These are phyloP conservation scores for Sarcophilus harrisii DNA, from an alignment of 2,797 vertebrate genomes.

Conservation along the genomic window DNA sequence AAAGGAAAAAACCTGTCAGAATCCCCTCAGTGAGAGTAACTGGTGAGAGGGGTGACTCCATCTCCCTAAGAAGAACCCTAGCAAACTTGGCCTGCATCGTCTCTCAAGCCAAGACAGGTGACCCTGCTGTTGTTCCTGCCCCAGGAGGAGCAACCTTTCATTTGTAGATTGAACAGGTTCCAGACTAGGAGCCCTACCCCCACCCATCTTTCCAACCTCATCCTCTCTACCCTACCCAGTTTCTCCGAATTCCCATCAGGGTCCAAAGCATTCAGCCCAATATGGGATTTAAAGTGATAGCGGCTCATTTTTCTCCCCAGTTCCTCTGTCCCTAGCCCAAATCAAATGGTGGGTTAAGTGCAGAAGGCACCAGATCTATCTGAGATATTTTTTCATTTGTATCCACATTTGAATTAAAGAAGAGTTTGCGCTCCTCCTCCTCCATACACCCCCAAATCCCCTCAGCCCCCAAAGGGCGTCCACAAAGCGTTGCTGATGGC, in stretches of 20 bases:
- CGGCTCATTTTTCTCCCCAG: conserved; percentile 68
- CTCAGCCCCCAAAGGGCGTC: conserved; percentile 44
- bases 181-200: conserved; percentile 23
- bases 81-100: conserved; percentile 77
- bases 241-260: conserved; percentile 73
- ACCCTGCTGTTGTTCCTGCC: neutral
- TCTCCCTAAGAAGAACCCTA: conserved; percentile 33
- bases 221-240: conserved; percentile 52
- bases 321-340: conserved; percentile 75
- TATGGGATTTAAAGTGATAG: conserved; percentile 82
- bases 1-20: conserved; percentile 28
- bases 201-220: conserved; percentile 8
- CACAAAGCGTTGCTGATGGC: conserved; percentile 67
- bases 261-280: conserved; percentile 75
- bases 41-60: conserved; percentile 53
- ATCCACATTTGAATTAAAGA: conserved; percentile 62
- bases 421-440: conserved; percentile 47
- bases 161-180: conserved; percentile 33
- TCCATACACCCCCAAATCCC: conserved; percentile 30
- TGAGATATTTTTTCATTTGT: conserved; percentile 69
- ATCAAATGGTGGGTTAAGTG: conserved; percentile 72
- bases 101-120: conserved; percentile 9
- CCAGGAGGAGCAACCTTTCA: neutral
- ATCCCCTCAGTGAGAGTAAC: conserved; percentile 53
- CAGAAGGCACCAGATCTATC: conserved; percentile 74